Percentiles rank a stretch among this genome's conserved stretches.
phyloP scores from a whole-genome alignment of 2,797 vertebrate species.

The Heterohyrax brucei region DNA sequence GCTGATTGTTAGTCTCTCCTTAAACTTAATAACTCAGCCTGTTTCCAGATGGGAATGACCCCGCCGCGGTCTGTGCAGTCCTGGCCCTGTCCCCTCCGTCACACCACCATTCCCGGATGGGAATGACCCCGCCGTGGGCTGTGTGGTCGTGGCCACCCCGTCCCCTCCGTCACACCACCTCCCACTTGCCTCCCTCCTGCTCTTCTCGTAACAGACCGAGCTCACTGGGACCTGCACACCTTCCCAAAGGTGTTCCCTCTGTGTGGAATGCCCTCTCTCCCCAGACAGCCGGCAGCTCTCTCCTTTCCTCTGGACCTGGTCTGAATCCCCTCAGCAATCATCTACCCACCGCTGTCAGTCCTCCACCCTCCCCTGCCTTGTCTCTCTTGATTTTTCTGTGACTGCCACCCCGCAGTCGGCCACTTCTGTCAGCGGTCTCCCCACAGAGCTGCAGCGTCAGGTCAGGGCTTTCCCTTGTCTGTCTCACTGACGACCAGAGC shows the following conservation, averaged over 20 bases:
- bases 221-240: background rate
- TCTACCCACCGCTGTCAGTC: too few relatives aligned
- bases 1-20: background rate
- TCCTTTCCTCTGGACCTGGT: background rate
- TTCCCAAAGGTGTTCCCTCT: background rate
- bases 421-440: background rate
- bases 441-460: background rate
- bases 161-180: background rate
- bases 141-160: background rate
- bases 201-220: background rate
- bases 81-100: background rate
- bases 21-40: background rate
- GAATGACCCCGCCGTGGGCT: background rate
- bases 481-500: background rate
- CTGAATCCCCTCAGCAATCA: background rate
- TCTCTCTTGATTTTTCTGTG: background rate
- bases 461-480: background rate
- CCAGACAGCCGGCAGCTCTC: background rate
- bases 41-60: background rate
- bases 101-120: background rate
- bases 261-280: background rate
- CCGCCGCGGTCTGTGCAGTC: background rate
- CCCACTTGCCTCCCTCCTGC: background rate
- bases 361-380: too few relatives aligned
- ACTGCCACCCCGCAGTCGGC: too few relatives aligned